Conservation (phyloP, 2,888 invertebrate species). For the Emmelina monodactyla region DNA sequence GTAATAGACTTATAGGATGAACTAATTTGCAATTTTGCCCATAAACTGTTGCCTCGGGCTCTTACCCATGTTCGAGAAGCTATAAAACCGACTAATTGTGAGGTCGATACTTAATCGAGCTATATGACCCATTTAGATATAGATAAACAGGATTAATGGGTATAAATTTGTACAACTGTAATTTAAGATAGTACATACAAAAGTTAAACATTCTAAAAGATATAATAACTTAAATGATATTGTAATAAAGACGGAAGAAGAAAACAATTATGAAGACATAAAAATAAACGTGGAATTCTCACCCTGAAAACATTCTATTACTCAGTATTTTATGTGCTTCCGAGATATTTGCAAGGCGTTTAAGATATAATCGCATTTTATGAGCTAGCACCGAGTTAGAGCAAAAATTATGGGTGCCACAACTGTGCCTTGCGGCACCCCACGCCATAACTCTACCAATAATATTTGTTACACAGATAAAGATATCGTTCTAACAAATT, state of each 20-base stretch:
- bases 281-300: conserved; percentile 41
- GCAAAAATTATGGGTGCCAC: conserved; percentile 58
- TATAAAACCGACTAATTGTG: conserved; percentile 49
- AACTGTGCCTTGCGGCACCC: conserved; percentile 53
- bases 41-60: conserved; percentile 48
- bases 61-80: conserved; percentile 25
- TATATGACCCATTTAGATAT: conserved; percentile 47
- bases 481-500: conserved; percentile 34
- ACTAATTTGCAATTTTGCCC: conserved; percentile 49
- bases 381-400: conserved; percentile 61
- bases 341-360: conserved; percentile 51
- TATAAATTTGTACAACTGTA: no score
- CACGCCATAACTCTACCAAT: conserved; percentile 51
- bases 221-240: no score
- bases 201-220: no score
- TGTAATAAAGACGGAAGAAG: no score
- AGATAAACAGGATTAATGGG: conserved; percentile 40
- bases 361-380: conserved; percentile 61
- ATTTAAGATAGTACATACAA: no score
- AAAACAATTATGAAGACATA: no score
- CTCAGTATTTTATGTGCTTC: conserved; percentile 43
- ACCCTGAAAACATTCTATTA: conserved; percentile 52
- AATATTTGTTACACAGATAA: conserved; percentile 53
- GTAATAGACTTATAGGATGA: conserved; percentile 39
- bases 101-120: conserved; percentile 33